Base-by-base conservation (phyloP, 2,113 vertebrate genomes). In the Silurus glanis region DNA sequence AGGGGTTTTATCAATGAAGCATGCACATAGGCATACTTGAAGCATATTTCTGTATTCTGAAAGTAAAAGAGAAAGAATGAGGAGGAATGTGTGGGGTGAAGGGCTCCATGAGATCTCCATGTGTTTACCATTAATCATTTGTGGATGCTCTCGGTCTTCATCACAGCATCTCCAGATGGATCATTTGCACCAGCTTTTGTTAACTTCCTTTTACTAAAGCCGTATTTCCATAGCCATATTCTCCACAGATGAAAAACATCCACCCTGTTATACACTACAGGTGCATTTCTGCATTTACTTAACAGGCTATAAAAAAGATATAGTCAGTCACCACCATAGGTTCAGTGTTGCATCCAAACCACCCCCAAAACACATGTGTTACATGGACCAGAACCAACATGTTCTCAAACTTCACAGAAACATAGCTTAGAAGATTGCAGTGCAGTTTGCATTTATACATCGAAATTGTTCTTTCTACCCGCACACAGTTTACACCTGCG, bases 51-150 rank as follows among this genome's bases (percentile, higher is more conserved):
- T 82, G 71, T 66, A 75, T 81, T 58, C 82, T 62, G n/a, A 66
- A 53, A 69, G 28, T 21, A 14, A 25, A 28, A 51, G 47, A 80
- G n/a, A 84, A 1, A 13, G 25, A 59, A 74, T 78, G 85, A 76
- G 62, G 53, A 53, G 37, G 49, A 83, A 67, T 67, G 81, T 67
- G 49, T 45, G 64, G 45, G 81, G 78, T 59, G 78, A 80, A 80
- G 28, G 78, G 55, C 59, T 59, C 56, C 56, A 59, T 59, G 56
- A 59, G 76, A 45, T 59, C 59, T 53, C 72, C 84, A 83, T 79
- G 76, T 86, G 80, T 47, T 80, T 86, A 55, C 67, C 84, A 86
- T 88, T 64, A 83, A 59, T 88, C 87, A 86, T 80, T 55, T 72
- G 45, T 49, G 58, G 72, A 79, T 71, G 80, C 69, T 84, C 55